A percentile compares a stretch with the other conserved stretches of the same genome.
Conservation (phyloP, 2,113 vertebrate species). For the Antechinus flavipes region DNA sequence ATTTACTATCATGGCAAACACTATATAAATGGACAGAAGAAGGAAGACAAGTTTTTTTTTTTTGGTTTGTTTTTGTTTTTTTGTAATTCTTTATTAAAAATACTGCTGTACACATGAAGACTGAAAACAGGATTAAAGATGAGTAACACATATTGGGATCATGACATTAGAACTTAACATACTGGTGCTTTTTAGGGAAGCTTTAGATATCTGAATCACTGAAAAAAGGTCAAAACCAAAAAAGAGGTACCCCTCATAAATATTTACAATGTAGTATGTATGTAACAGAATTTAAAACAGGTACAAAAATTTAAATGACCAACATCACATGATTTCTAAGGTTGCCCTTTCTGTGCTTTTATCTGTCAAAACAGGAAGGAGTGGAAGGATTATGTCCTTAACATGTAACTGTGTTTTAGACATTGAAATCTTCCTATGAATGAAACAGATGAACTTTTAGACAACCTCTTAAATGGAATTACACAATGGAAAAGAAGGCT, state of each 20-base stretch:
- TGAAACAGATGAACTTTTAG: constrained; percentile 80
- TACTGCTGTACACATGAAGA: constrained; percentile 99
- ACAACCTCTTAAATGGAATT: constrained; percentile 86
- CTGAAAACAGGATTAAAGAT: constrained; percentile 89
- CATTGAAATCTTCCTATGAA: constrained; percentile 80
- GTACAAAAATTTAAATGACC: constrained; percentile 83
- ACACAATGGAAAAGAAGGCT: constrained; percentile 79
- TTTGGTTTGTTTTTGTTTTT: constrained; percentile 75
- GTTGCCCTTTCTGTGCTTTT: constrained; percentile 88
- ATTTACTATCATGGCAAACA: neutral
- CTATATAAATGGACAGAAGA: constrained; percentile 31
- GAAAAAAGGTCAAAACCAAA: constrained; percentile 84
- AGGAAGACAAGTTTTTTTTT: neutral
- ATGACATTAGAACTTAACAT: constrained; percentile 87
- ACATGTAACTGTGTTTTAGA: constrained; percentile 72
- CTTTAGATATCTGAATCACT: constrained; percentile 84
- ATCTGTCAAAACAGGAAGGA: constrained; percentile 83
- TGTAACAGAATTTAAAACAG: constrained; percentile 83
- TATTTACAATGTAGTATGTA: constrained; percentile 88
- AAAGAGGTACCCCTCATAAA: constrained; percentile 85
- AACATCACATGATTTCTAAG: constrained; percentile 83
- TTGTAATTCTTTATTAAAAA: constrained; percentile 99
- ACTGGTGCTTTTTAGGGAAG: constrained; percentile 88
- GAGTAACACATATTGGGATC: constrained; percentile 86
- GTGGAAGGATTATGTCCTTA: constrained; percentile 76